Evolutionary conservation across 1,140 invertebrate species (phyloP), one percentile per base, ranked within the genome.

Genomic region (Pseudomyrmex pallidus): DNA sequence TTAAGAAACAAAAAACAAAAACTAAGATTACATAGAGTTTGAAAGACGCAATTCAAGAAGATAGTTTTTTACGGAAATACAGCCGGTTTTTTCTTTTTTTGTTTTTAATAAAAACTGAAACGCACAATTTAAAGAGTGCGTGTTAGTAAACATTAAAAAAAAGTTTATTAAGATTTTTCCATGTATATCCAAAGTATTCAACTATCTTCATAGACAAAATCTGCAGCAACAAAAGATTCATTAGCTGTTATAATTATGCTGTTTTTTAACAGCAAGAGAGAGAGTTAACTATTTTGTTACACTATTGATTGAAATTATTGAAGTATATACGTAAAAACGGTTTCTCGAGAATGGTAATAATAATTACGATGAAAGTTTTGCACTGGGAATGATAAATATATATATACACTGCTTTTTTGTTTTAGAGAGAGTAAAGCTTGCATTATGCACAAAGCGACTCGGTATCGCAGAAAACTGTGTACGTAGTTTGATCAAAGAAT

Each of bases 381-480:
- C 35, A 35, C 35, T 35, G 20, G 17, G 0, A 5, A 62, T 20
- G 52, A 52, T 76, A n/a, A 59, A 5, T 35, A 59, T 35, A 56
- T 56, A 48, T 7, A 8, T 22, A 22, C 46, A 22, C 46, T 46
- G 46, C 50, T 68, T 13, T 25, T 35, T 35, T 35, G 35, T 35
- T 35, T 35, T 35, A 35, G 5, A 35, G 35, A 7, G 35, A 50
- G 52, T 12, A 46, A 17, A 48, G 25, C 15, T 74, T 10, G 20
- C n/a, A 35, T 25, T 50, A 61, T 61, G 56, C 72, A 46, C 35
- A 57, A 78, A 78, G 74, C 74, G 35, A 35, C 5, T 35, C 5
- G 35, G 35, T 35, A 35, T 35, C 35, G 35, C 35, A 35, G 5
- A 35, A 35, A 35, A 35, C 35, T 22, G 20, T 22, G 35, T 35